phyloP scores from a whole-genome alignment of 2,888 invertebrate species.

The Drosophila stalkeri region DNA sequence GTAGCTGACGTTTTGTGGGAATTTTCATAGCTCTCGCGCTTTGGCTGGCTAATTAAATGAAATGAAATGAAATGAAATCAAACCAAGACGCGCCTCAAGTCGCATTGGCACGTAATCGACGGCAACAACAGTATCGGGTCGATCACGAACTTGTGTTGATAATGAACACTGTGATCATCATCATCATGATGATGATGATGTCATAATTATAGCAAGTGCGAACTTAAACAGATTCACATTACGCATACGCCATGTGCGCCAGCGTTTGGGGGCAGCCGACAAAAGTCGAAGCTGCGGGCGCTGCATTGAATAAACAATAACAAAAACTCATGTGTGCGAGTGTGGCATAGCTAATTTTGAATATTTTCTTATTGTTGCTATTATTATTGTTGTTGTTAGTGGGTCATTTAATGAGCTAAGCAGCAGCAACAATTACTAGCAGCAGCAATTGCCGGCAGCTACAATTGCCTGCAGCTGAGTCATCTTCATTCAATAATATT shows the following conservation, averaged over 20 bases:
- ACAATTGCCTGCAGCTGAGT: slow-evolving; percentile 9
- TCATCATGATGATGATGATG: slow-evolving; percentile 20
- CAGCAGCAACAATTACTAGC: slow-evolving; percentile 8
- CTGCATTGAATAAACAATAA: slow-evolving; percentile 73
- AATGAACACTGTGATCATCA: background rate
- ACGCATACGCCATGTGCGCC: slow-evolving; percentile 72
- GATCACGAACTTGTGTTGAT: slow-evolving; percentile 13
- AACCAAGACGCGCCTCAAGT: slow-evolving; percentile 32
- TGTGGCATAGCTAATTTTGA: slow-evolving; percentile 56
- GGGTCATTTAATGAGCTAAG: slow-evolving; percentile 46
- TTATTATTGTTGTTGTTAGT: slow-evolving; percentile 6
- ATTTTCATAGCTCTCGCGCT: slow-evolving; percentile 7
- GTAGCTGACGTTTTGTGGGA: slow-evolving; percentile 15
- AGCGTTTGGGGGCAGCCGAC: slow-evolving; percentile 24
- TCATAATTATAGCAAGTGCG: slow-evolving; percentile 47
- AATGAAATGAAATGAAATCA: slow-evolving; percentile 25
- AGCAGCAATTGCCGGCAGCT: slow-evolving; percentile 7
- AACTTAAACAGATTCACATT: slow-evolving; percentile 42
- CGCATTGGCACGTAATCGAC: slow-evolving; percentile 30
- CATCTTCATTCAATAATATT: slow-evolving; percentile 4
- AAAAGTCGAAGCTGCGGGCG: slow-evolving; percentile 44
- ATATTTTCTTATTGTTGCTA: slow-evolving; percentile 7
- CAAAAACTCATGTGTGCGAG: slow-evolving; percentile 26
- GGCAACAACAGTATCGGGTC: slow-evolving; percentile 2
- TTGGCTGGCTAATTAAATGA: slow-evolving; percentile 28